Percentiles rank a stretch among this genome's conserved stretches.
phyloP scores from a whole-genome alignment of 1,140 invertebrate genomes.

The Drosophila murphyi region DNA sequence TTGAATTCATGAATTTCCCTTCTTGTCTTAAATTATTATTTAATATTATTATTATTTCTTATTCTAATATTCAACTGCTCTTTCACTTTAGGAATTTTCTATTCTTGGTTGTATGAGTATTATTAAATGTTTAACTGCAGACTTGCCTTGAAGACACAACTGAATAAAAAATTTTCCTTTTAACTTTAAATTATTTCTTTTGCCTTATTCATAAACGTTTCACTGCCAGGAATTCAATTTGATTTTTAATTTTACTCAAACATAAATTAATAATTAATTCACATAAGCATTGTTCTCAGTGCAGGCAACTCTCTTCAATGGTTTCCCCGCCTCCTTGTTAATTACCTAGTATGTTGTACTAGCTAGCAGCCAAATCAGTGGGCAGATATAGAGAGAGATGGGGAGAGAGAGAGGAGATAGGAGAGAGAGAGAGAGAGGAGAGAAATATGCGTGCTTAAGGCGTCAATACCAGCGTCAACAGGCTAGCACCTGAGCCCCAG shows the following conservation, averaged over 20 bases:
- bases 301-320: background rate
- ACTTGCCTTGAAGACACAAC: too few species aligned
- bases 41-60: background rate
- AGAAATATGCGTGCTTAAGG: constrained; percentile 64
- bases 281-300: background rate
- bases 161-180: too few species aligned
- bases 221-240: background rate
- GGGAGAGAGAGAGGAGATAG: background rate
- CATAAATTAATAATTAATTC: background rate
- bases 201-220: background rate
- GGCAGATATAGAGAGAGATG: background rate
- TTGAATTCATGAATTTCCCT: too few species aligned
- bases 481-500: constrained; percentile 67
- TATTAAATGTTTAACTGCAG: too few species aligned
- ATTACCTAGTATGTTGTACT: constrained; percentile 57
- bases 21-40: too few species aligned
- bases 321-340: constrained; percentile 34
- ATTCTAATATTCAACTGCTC: too few species aligned
- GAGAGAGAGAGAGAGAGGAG: background rate
- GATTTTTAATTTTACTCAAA: too few species aligned
- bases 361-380: constrained; percentile 23
- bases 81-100: too few species aligned
- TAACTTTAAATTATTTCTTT: too few species aligned
- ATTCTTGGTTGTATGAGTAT: background rate
- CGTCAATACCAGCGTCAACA: constrained; percentile 81